Percentiles rank a stretch among this genome's conserved stretches.
phyloP scores from a whole-genome alignment of 2,797 vertebrate genomes.

The Percopsis omiscomaycus region DNA sequence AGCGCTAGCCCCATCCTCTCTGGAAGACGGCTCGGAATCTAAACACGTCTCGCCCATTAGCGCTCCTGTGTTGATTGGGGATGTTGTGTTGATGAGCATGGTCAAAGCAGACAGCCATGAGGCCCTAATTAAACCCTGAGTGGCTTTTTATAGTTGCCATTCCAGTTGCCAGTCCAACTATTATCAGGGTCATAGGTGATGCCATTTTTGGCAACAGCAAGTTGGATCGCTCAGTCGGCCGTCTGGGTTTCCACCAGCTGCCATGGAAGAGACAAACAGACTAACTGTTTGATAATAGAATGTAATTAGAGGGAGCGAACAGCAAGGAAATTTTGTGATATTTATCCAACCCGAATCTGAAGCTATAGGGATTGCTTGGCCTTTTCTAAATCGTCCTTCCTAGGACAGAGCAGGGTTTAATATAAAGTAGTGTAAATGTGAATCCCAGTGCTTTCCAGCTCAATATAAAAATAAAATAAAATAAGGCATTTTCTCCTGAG shows the following conservation, averaged over 20 bases:
- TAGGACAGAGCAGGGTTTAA: constrained; percentile 12
- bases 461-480: background rate
- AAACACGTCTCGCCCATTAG: constrained; percentile 13
- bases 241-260: background rate
- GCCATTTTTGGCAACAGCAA: background rate
- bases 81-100: background rate
- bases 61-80: background rate
- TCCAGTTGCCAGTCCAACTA: background rate
- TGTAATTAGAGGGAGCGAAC: background rate
- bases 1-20: constrained; percentile 25
- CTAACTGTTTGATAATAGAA: constrained; percentile 1
- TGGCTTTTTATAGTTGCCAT: background rate
- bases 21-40: constrained; percentile 42
- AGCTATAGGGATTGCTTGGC: background rate
- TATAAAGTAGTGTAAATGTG: constrained; percentile 7
- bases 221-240: background rate
- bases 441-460: background rate
- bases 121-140: constrained; percentile 2
- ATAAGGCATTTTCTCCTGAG: constrained; percentile 9
- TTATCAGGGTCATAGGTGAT: constrained; percentile 9
- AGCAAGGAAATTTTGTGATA: background rate
- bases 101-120: background rate
- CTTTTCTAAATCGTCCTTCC: constrained; percentile 2
- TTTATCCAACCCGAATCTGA: constrained; percentile 14
- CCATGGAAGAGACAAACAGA: background rate